Evolutionary conservation across 2,113 vertebrate species (phyloP).

Genomic region (Papio anubis): DNA sequence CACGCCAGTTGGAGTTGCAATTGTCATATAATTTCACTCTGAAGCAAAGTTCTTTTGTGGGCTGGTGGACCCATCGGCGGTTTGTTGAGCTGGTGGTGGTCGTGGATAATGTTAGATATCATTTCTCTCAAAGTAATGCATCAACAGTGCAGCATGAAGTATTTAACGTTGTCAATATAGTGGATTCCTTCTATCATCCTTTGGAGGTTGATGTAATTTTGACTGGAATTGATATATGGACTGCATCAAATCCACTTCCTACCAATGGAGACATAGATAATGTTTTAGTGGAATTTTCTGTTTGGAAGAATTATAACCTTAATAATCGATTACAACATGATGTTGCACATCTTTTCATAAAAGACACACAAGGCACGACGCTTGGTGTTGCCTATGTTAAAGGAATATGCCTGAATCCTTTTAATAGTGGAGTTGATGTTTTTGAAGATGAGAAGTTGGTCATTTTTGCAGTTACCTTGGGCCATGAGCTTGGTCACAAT

Average conservation of each 20-base stretch:
- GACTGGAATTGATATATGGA: slow-evolving; percentile 80
- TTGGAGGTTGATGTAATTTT: slow-evolving; percentile 64
- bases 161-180: slow-evolving; percentile 60
- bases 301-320: not conserved
- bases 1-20: slow-evolving; percentile 52
- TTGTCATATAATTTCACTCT: not conserved
- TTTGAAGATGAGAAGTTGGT: not conserved
- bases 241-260: slow-evolving; percentile 48
- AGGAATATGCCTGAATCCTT: not conserved
- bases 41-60: not conserved
- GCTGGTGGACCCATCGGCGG: slow-evolving; percentile 64
- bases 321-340: slow-evolving; percentile 52
- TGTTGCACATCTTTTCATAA: slow-evolving; percentile 67
- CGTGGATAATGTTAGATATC: slow-evolving; percentile 51
- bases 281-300: not conserved
- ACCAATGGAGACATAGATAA: accelerated
- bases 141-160: slow-evolving; percentile 47
- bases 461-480: not conserved
- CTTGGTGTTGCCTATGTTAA: slow-evolving; percentile 66
- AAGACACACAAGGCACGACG: not conserved
- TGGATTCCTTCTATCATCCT: slow-evolving; percentile 60
- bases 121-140: not conserved
- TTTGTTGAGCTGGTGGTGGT: slow-evolving; percentile 69
- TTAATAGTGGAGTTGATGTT: slow-evolving; percentile 48
- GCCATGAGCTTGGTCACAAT: slow-evolving; percentile 78